Conservation (phyloP, 2,797 vertebrate genomes). For the Hydrolagus colliei region DNA sequence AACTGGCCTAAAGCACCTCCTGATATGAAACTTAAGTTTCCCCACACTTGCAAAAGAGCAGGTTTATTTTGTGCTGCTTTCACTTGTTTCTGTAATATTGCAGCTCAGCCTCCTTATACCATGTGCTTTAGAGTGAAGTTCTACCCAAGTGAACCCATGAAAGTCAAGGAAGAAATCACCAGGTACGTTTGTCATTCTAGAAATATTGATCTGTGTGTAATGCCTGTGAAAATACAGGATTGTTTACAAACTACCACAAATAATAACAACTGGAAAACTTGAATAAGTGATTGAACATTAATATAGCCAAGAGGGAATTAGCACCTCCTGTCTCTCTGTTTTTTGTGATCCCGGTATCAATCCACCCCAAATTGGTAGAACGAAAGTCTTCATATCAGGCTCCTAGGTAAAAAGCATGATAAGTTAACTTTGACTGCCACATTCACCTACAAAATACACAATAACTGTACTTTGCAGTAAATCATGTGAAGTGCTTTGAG, state of each 20-base stretch:
- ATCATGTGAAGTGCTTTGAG: too few relatives aligned
- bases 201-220: background rate
- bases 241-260: slow-evolving; percentile 1
- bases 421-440: too few relatives aligned
- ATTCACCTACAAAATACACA: too few relatives aligned
- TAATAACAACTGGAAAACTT: too few relatives aligned
- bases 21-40: slow-evolving; percentile 35
- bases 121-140: slow-evolving; percentile 99
- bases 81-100: slow-evolving; percentile 57
- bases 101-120: slow-evolving; percentile 91
- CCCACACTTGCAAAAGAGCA: background rate
- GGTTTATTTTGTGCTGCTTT: slow-evolving; percentile 46
- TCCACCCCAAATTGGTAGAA: too few relatives aligned
- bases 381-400: too few relatives aligned
- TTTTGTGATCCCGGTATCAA: too few relatives aligned
- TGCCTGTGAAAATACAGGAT: background rate
- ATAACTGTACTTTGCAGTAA: too few relatives aligned
- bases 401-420: too few relatives aligned
- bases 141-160: slow-evolving; percentile 92
- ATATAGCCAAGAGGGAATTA: too few relatives aligned
- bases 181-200: slow-evolving; percentile 67
- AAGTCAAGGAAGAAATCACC: slow-evolving; percentile 98
- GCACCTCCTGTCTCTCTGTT: too few relatives aligned
- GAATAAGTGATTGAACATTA: too few relatives aligned
- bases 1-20: background rate